A percentile compares a stretch with the other conserved stretches of the same genome.
Conservation (phyloP, 2,888 invertebrate species). For the Petrolisthes cinctipes region DNA sequence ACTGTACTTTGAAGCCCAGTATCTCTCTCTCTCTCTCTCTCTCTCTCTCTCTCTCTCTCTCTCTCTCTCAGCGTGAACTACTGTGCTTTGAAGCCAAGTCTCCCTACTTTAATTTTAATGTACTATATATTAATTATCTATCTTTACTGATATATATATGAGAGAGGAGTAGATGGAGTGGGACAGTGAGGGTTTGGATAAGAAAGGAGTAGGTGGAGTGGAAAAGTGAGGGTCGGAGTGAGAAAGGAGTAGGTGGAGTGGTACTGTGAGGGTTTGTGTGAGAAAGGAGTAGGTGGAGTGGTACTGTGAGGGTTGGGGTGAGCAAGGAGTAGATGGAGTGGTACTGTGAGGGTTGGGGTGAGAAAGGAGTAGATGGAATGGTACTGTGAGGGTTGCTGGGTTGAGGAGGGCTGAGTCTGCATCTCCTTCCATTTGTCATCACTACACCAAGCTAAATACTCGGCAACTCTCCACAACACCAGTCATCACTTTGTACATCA, state of each 20-base stretch:
- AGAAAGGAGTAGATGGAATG: too few species aligned
- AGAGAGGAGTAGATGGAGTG: background rate
- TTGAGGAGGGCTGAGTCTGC: too few species aligned
- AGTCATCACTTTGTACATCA: too few species aligned
- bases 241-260: background rate
- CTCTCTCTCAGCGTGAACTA: background rate
- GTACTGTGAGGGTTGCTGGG: too few species aligned
- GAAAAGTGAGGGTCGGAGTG: background rate
- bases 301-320: constrained; percentile 1
- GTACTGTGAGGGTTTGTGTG: background rate
- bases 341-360: too few species aligned
- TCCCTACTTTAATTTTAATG: too few species aligned
- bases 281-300: background rate
- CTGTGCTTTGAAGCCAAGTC: background rate
- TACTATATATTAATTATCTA: too few species aligned
- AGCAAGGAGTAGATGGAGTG: too few species aligned
- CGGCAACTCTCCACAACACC: too few species aligned
- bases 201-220: background rate
- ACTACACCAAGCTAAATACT: too few species aligned
- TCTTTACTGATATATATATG: too few species aligned
- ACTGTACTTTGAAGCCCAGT: constrained; percentile 9
- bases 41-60: background rate
- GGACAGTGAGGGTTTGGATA: background rate
- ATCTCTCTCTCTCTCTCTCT: constrained; percentile 19
- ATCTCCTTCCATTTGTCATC: background rate